A percentile compares a stretch with the other conserved stretches of the same genome.
Conservation (phyloP, 2,888 invertebrate genomes). For the Netelia fuscicornis region DNA sequence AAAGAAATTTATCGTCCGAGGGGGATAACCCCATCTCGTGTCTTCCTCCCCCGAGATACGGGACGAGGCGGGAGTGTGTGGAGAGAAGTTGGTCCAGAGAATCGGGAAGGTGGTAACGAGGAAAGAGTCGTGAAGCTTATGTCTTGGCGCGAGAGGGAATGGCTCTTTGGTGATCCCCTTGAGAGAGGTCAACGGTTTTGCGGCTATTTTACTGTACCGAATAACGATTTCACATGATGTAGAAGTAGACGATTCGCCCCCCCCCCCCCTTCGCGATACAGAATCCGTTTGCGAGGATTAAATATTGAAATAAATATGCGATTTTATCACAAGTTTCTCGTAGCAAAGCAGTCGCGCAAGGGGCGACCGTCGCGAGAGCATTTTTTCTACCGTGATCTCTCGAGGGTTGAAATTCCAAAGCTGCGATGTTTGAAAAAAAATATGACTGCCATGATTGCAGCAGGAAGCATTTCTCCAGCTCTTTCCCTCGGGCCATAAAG, state of each 20-base stretch:
- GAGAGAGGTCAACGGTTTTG: slow-evolving; percentile 48
- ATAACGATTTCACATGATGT: neutral
- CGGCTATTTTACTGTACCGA: neutral
- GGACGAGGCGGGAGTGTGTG: neutral
- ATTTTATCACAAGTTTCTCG: neutral
- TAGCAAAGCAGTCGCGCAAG: neutral
- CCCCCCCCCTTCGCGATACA: neutral
- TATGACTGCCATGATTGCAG: neutral
- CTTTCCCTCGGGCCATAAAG: neutral
- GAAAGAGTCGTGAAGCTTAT: slow-evolving; percentile 43
- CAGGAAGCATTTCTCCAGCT: neutral
- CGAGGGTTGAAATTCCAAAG: neutral
- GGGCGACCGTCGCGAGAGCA: neutral
- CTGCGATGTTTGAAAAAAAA: slow-evolving; percentile 1
- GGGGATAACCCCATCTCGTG: slow-evolving; percentile 43
- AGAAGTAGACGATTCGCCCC: neutral
- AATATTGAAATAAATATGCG: neutral
- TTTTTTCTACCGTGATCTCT: neutral
- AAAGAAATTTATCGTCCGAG: slow-evolving; percentile 61
- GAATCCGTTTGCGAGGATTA: neutral
- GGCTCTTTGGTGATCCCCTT: slow-evolving; percentile 3
- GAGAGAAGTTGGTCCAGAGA: slow-evolving; percentile 22
- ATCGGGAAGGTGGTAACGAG: slow-evolving; percentile 36
- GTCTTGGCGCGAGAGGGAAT: slow-evolving; percentile 16
- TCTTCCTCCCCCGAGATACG: neutral